These are phyloP conservation scores for Cotesia congregata DNA, from an alignment of 2,888 invertebrate genomes.

Conservation along the genomic window DNA sequence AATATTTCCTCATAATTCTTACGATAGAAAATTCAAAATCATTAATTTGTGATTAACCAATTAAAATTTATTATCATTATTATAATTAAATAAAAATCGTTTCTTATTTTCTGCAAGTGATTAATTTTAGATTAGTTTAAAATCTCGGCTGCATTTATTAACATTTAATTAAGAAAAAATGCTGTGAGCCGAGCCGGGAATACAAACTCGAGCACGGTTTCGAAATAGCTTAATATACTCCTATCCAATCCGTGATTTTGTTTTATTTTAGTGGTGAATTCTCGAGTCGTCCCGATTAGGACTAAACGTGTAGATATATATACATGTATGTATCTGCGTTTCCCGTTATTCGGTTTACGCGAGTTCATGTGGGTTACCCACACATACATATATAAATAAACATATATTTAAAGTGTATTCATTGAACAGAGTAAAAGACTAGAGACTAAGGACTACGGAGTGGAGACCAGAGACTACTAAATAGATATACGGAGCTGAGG, in stretches of 20 bases:
- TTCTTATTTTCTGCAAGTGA: background rate
- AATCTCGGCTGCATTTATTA: background rate
- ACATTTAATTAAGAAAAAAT: conserved; percentile 14
- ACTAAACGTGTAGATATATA: conserved; percentile 8
- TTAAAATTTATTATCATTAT: background rate
- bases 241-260: background rate
- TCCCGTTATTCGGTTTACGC: conserved; percentile 32
- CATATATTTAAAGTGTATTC: conserved; percentile 14
- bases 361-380: conserved; percentile 24
- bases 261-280: conserved; percentile 27
- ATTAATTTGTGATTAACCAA: background rate
- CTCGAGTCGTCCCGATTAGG: conserved; percentile 20
- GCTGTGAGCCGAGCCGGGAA: background rate
- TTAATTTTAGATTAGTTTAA: background rate
- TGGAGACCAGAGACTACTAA: no score
- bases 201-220: background rate
- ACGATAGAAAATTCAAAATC: background rate
- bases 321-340: background rate
- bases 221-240: background rate
- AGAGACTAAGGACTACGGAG: background rate
- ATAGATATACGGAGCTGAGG: background rate
- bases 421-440: background rate
- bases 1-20: background rate
- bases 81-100: background rate
- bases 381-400: conserved; percentile 3